Percentiles rank a stretch among this genome's conserved stretches.
phyloP scores from a whole-genome alignment of 1,140 invertebrate genomes.

The Zaprionus ornatus region DNA sequence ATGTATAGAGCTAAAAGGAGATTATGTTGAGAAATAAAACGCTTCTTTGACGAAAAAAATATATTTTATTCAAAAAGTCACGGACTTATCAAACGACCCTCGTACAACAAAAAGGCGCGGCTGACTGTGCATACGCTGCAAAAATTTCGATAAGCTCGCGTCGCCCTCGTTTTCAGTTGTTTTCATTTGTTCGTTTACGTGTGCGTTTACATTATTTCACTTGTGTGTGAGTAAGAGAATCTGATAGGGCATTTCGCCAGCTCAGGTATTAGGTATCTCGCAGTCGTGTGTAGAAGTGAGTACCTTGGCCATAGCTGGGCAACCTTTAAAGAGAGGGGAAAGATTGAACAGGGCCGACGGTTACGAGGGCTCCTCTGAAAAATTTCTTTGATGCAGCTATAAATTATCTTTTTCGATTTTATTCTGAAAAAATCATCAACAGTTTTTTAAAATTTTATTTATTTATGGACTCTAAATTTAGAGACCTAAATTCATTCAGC shows the following conservation, averaged over 20 bases:
- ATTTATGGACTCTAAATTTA: too few species aligned
- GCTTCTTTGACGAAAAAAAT: too few species aligned
- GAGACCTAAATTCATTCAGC: too few species aligned
- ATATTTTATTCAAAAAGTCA: too few species aligned
- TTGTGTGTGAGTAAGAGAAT: background rate
- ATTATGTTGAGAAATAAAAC: too few species aligned
- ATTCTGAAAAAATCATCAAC: too few species aligned
- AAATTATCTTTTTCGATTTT: too few species aligned
- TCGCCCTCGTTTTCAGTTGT: background rate
- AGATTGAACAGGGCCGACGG: background rate
- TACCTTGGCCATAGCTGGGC: background rate
- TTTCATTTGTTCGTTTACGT: constrained; percentile 2
- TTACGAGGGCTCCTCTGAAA: too few species aligned
- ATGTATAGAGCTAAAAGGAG: too few species aligned
- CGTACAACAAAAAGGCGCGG: constrained; percentile 1
- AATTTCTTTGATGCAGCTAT: too few species aligned
- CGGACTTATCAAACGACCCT: too few species aligned
- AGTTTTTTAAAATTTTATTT: too few species aligned
- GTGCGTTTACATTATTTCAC: background rate
- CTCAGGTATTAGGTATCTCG: background rate
- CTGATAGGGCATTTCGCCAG: background rate
- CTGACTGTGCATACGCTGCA: constrained; percentile 2
- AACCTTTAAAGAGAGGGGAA: background rate
- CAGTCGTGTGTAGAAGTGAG: background rate
- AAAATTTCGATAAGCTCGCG: background rate